phyloP scores from a whole-genome alignment of 2,888 invertebrate genomes.

The Rotaria socialis region DNA sequence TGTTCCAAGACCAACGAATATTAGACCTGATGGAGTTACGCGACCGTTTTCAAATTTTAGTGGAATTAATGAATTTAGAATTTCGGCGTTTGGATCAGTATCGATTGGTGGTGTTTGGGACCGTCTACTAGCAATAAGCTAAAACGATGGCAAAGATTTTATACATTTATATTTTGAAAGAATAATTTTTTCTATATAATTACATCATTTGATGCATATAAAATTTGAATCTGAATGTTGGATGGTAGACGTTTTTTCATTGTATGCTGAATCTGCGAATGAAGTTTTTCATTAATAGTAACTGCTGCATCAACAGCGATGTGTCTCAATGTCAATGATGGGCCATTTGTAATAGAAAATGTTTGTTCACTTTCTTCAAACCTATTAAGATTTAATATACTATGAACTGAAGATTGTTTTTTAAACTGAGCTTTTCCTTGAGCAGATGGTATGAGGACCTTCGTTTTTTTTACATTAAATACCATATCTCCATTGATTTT shows the following conservation, averaged over 20 bases:
- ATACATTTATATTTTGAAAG: background rate
- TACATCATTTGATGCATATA: background rate
- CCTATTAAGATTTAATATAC: background rate
- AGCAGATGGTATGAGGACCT: background rate
- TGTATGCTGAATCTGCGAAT: background rate
- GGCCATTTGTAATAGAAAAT: background rate
- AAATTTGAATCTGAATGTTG: background rate
- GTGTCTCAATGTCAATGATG: background rate
- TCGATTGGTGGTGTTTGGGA: background rate
- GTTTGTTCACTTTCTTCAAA: background rate
- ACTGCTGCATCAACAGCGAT: background rate
- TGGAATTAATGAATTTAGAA: background rate
- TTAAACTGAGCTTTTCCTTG: background rate
- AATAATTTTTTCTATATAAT: background rate
- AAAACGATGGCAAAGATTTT: background rate
- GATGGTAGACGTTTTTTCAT: conserved; percentile 14
- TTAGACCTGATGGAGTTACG: background rate
- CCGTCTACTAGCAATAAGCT: background rate
- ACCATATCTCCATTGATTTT: background rate
- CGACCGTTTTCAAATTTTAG: background rate
- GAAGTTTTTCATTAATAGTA: background rate
- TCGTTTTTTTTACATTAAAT: background rate
- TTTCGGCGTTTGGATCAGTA: background rate
- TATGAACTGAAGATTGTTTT: background rate
- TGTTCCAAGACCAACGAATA: background rate